Base-by-base conservation (phyloP, 1,140 invertebrate genomes). In the Leptestheria dahalacensis region DNA sequence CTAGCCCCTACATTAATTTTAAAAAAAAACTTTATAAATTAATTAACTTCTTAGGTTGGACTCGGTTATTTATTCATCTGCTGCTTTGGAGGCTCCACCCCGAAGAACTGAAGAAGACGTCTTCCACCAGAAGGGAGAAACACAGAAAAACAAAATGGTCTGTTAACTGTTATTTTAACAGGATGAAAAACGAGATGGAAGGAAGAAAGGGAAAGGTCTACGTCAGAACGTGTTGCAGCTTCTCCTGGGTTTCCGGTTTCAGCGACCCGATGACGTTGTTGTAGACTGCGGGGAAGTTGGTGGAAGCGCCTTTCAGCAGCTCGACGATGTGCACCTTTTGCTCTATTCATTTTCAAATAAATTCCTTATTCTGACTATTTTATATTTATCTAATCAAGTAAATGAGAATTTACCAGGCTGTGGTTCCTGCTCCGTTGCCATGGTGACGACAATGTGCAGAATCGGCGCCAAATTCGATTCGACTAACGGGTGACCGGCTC, bases 401-500 rank as follows among this genome's bases (percentile, higher is more conserved):
- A 15, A 51, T 20, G 18, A 51, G 18, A 6, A 47, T n/a, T 50
- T 59, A 62, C 61, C 61, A n/a, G 33, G 23, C 29, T 62, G 41
- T 2, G 50, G 54, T 50, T 62, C 54, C 48, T 57, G 54, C 15
- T 57, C 29, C 21, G 48, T 46, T 15, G 54, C 24, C 24, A 57
- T 62, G 6, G 53, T 62, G 11, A 79, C 70, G 3, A 75, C 71
- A 20, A 79, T 66, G 64, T 75, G 75, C 4, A 82, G 66, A 21
- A 85, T 75, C 28, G 69, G 67, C 21, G 69, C 67, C 29, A 84
- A 67, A 60, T 79, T 71, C 1, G 73, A 64, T 9, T 72, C 66
- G 12, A 84, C 67, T 47, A 75, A 65, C 25, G 74, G 69, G 63
- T 78, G 75, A 0, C 78, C 77, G 56, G 75, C 72, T 64, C 77